These are phyloP conservation scores for Sceloporus undulatus DNA, from an alignment of 2,113 vertebrate species.

Conservation along the genomic window DNA sequence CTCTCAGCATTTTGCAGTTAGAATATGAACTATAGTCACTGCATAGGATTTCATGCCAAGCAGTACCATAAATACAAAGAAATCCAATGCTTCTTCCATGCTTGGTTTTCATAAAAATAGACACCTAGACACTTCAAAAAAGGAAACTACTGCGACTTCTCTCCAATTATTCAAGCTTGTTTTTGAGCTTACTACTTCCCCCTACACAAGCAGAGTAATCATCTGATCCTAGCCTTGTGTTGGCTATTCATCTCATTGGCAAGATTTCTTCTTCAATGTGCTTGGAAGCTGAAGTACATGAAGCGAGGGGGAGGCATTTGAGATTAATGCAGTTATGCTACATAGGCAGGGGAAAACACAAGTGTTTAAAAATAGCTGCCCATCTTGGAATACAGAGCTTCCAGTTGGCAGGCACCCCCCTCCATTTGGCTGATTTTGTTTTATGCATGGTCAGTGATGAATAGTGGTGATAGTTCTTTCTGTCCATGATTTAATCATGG, in stretches of 20 bases:
- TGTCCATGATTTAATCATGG: background rate
- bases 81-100: background rate
- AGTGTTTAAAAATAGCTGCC: constrained; percentile 19
- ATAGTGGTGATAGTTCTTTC: background rate
- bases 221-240: background rate
- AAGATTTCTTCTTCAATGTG: constrained; percentile 6
- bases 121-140: background rate
- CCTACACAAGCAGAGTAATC: background rate
- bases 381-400: background rate
- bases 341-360: background rate
- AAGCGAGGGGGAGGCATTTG: background rate
- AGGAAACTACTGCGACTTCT: background rate
- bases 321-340: background rate
- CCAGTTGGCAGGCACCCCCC: background rate
- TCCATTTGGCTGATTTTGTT: background rate
- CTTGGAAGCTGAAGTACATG: background rate
- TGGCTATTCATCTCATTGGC: background rate
- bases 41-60: too few relatives aligned
- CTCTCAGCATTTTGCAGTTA: too few relatives aligned
- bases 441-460: background rate
- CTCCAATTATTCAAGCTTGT: background rate
- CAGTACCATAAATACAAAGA: background rate
- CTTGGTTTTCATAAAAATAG: background rate
- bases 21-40: too few relatives aligned
- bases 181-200: background rate